Evolutionary conservation across 2,113 vertebrate genomes (phyloP).

Genomic region (Hepsetus odoe): DNA sequence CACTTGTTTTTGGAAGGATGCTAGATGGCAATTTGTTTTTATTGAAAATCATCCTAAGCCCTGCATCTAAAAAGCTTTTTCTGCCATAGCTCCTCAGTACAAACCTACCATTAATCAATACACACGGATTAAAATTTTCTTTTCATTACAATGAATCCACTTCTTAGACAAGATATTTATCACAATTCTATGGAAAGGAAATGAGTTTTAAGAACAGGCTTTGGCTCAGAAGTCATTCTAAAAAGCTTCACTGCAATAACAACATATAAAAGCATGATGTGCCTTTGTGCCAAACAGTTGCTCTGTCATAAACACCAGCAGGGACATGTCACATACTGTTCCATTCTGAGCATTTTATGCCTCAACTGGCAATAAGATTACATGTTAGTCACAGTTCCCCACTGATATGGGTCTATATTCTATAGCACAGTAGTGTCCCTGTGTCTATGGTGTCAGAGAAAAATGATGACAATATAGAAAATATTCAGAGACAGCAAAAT

Average conservation of each 20-base stretch:
- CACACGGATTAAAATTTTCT: too few species aligned
- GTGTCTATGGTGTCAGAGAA: neutral
- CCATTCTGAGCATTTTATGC: neutral
- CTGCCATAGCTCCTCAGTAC: too few species aligned
- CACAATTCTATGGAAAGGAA: neutral
- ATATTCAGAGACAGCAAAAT: neutral
- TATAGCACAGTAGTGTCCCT: neutral
- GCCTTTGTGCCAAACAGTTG: conserved; percentile 10
- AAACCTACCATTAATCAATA: too few species aligned
- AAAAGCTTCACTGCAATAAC: neutral
- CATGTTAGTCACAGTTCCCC: conserved; percentile 29
- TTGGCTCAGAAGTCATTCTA: neutral
- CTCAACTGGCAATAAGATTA: neutral
- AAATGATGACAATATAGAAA: neutral
- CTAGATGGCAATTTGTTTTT: too few species aligned
- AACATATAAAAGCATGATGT: neutral
- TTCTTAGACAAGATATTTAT: neutral
- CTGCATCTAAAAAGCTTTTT: too few species aligned
- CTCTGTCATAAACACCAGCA: conserved; percentile 9
- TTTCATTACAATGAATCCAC: too few species aligned
- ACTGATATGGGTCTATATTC: neutral
- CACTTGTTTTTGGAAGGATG: too few species aligned
- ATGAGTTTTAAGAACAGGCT: neutral
- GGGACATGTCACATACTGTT: conserved; percentile 16
- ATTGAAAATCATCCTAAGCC: too few species aligned